These are phyloP conservation scores for Anthoscopus minutus DNA, from an alignment of 2,113 vertebrate genomes.

Conservation along the genomic window DNA sequence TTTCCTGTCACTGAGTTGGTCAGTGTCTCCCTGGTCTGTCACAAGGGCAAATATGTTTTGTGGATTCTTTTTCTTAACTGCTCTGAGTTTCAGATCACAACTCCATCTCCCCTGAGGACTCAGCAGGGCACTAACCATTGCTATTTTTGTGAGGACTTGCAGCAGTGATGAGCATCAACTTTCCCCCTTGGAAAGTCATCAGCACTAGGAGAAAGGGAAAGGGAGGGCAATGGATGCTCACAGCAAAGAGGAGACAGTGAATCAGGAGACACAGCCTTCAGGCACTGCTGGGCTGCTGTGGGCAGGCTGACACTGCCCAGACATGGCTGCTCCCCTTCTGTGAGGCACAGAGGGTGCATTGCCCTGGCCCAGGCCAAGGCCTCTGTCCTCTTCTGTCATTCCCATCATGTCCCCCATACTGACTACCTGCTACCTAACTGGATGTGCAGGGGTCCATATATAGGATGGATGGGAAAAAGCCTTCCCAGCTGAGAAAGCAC, in stretches of 20 bases:
- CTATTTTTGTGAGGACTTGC: neutral
- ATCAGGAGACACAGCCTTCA: neutral
- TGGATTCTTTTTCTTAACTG: neutral
- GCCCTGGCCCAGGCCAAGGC: neutral
- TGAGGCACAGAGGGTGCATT: neutral
- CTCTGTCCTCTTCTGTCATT: neutral
- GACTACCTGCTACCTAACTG: neutral
- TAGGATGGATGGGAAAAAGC: neutral
- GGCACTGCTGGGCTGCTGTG: neutral
- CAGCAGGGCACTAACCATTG: neutral
- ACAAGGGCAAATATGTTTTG: neutral
- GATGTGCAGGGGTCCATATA: neutral
- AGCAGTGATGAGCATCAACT: neutral
- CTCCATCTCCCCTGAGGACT: neutral
- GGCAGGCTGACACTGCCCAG: neutral
- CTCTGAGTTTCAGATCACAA: neutral
- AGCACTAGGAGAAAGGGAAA: neutral
- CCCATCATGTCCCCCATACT: neutral
- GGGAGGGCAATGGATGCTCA: rapidly evolving
- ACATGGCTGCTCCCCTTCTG: neutral
- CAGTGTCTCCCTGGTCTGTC: neutral
- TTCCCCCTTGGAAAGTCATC: neutral
- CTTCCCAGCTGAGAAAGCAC: neutral
- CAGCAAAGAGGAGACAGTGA: neutral
- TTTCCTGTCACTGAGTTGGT: neutral